Evolutionary conservation across 2,113 vertebrate species (phyloP).

Genomic region (Bucco capensis): DNA sequence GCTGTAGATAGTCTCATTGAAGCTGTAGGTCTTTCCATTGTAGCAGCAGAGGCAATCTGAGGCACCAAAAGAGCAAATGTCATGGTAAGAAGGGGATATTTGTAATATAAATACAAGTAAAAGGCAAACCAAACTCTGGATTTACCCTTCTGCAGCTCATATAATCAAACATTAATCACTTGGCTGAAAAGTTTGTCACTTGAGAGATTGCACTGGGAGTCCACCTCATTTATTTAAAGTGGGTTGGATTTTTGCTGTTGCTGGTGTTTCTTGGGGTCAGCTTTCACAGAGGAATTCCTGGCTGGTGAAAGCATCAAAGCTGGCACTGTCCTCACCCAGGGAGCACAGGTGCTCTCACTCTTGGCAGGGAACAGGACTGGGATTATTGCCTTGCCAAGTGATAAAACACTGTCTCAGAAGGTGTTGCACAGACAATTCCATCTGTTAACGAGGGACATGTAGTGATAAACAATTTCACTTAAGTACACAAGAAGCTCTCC

Average conservation of each 20-base stretch:
- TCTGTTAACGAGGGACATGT: background rate
- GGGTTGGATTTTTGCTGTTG: background rate
- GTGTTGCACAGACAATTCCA: background rate
- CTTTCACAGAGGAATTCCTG: background rate
- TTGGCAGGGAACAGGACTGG: background rate
- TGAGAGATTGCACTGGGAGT: background rate
- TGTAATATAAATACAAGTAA: background rate
- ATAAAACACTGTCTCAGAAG: background rate
- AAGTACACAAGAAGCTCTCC: background rate
- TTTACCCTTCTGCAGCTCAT: background rate
- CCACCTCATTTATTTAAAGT: background rate
- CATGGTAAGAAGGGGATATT: background rate
- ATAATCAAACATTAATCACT: background rate
- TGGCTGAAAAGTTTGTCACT: background rate
- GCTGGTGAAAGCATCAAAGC: background rate
- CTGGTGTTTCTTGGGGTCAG: background rate
- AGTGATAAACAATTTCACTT: background rate
- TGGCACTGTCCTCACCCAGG: background rate
- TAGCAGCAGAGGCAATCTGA: constrained; percentile 78
- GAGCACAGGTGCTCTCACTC: background rate
- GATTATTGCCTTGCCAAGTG: background rate
- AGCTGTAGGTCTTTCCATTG: constrained; percentile 72
- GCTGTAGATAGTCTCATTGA: constrained; percentile 73
- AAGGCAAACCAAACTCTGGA: background rate
- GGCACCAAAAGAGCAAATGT: background rate